Conservation (phyloP, 2,113 vertebrate species). For the Brachirus orientalis region DNA sequence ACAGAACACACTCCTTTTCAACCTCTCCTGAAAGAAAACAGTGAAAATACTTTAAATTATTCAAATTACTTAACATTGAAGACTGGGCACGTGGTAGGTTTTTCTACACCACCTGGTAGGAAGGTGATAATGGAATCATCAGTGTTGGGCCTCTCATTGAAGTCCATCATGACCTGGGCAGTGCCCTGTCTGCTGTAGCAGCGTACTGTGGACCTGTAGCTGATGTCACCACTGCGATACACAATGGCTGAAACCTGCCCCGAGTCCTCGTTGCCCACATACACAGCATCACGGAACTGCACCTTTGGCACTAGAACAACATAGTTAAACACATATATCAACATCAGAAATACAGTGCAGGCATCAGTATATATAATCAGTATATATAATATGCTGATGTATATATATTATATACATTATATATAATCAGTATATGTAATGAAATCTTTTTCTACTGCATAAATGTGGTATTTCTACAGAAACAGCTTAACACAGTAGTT, state of each 20-base stretch:
- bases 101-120: conserved; percentile 83
- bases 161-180: conserved; percentile 96
- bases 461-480: too few species aligned
- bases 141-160: conserved; percentile 93
- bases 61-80: background rate
- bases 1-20: conserved; percentile 87
- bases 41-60: background rate
- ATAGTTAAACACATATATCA: conserved; percentile 17
- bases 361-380: too few species aligned
- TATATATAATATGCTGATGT: too few species aligned
- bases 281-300: conserved; percentile 88
- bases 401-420: too few species aligned
- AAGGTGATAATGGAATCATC: conserved; percentile 89
- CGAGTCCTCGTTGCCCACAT: conserved; percentile 85
- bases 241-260: conserved; percentile 84
- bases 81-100: background rate
- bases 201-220: conserved; percentile 87
- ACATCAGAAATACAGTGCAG: background rate
- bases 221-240: conserved; percentile 88
- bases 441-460: too few species aligned
- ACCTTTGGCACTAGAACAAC: conserved; percentile 88
- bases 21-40: conserved; percentile 84
- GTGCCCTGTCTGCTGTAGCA: conserved; percentile 95
- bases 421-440: too few species aligned
- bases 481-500: too few species aligned